Evolutionary conservation across 2,888 invertebrate genomes (phyloP).

Genomic region (Clivina fossor): DNA sequence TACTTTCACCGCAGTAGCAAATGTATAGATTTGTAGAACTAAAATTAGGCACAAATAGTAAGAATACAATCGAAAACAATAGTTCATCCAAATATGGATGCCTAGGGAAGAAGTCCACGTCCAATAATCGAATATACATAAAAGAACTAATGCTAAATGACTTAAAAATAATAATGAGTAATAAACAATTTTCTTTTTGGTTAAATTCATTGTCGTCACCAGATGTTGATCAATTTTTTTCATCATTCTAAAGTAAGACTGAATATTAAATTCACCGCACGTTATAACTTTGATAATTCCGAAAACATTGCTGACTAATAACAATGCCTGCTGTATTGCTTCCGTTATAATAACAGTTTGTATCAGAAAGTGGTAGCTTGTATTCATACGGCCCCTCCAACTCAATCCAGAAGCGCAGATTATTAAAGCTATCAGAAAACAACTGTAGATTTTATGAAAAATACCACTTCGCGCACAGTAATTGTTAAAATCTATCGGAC

Average conservation of each 20-base stretch:
- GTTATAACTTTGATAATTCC: constrained; percentile 11
- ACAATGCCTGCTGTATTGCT: constrained; percentile 8
- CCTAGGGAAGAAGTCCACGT: constrained; percentile 7
- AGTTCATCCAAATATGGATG: constrained; percentile 11
- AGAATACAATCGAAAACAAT: constrained; percentile 16
- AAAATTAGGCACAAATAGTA: constrained; percentile 16
- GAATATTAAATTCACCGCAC: constrained; percentile 11
- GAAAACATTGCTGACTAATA: constrained; percentile 17
- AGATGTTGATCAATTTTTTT: constrained; percentile 19
- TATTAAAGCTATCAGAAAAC: constrained; percentile 4
- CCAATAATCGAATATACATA: constrained; percentile 21
- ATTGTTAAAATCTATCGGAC: constrained; percentile 27
- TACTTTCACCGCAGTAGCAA: constrained; percentile 9
- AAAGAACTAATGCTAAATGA: constrained; percentile 12
- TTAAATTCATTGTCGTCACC: constrained; percentile 23
- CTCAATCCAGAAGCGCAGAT: not conserved
- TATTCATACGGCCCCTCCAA: constrained; percentile 1
- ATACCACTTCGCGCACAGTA: constrained; percentile 17
- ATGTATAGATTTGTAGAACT: constrained; percentile 20
- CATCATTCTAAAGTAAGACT: constrained; percentile 22
- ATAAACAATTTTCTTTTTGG: constrained; percentile 6
- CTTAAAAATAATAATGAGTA: constrained; percentile 4
- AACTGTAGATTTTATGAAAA: constrained; percentile 10
- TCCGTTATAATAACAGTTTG: constrained; percentile 27
- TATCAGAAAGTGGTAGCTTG: constrained; percentile 4